Evolutionary conservation across 2,113 vertebrate species (phyloP).

Genomic region (Coracopsis vasa): DNA sequence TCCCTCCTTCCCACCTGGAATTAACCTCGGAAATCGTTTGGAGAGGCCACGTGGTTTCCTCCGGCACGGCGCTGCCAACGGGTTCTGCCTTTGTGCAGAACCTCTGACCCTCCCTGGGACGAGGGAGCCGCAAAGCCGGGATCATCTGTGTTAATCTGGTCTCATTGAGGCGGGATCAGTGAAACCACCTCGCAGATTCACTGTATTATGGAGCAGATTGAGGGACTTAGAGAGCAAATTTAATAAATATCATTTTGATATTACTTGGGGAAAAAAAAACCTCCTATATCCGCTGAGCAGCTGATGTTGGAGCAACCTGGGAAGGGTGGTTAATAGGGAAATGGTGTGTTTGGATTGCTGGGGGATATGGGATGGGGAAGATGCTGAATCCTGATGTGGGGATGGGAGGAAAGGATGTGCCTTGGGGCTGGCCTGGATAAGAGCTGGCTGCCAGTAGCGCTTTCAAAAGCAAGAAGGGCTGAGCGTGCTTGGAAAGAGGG

Average conservation of each 20-base stretch:
- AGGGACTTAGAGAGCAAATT: conserved; percentile 67
- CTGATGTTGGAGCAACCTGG: neutral
- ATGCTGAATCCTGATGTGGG: rapidly evolving
- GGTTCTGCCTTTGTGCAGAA: neutral
- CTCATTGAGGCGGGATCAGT: conserved; percentile 58
- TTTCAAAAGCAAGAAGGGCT: rapidly evolving
- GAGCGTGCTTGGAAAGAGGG: neutral
- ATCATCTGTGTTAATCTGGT: conserved; percentile 70
- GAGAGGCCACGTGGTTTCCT: neutral
- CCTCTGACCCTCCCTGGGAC: conserved; percentile 44
- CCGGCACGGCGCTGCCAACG: neutral
- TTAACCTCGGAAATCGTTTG: neutral
- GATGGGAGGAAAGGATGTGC: neutral
- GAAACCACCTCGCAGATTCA: conserved; percentile 60
- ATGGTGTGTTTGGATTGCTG: neutral
- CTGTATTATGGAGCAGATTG: conserved; percentile 70
- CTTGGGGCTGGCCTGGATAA: rapidly evolving
- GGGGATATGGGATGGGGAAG: neutral
- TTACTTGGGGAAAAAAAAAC: neutral
- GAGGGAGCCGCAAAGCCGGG: conserved; percentile 52
- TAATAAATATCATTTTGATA: conserved; percentile 70
- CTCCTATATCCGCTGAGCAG: neutral
- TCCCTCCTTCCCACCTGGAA: conserved; percentile 39
- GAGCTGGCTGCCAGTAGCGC: rapidly evolving
- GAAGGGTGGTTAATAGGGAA: rapidly evolving